Evolutionary conservation across 2,888 invertebrate genomes (phyloP).

Genomic region (Oasisia sp.): DNA sequence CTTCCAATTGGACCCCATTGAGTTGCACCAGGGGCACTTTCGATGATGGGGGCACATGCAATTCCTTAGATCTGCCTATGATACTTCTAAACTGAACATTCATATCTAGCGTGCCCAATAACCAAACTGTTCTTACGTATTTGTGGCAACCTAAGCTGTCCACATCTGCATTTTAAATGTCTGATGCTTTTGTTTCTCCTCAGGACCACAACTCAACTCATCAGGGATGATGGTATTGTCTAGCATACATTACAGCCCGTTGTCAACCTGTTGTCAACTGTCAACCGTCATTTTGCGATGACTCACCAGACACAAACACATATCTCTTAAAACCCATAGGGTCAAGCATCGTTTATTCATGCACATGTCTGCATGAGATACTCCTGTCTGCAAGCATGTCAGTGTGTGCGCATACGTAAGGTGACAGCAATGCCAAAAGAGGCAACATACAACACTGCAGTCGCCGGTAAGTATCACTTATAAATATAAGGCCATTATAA

Average conservation of each 20-base stretch:
- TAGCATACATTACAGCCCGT: not conserved
- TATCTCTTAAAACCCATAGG: not conserved
- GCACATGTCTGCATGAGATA: not conserved
- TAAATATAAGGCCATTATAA: slow-evolving; percentile 9
- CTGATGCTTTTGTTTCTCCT: no score
- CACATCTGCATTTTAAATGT: no score
- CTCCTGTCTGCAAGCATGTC: not conserved
- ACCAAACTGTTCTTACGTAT: no score
- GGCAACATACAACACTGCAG: not conserved
- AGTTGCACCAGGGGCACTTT: no score
- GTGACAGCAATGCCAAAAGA: not conserved
- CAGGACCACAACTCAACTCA: no score
- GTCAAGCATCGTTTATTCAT: not conserved
- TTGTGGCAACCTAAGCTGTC: no score
- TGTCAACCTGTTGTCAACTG: not conserved
- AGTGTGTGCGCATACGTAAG: not conserved
- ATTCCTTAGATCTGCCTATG: no score
- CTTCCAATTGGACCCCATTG: no score
- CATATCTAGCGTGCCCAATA: no score
- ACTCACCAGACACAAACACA: not conserved
- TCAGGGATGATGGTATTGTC: not conserved
- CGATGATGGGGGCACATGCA: no score
- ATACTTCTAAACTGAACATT: no score
- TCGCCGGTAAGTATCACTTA: not conserved
- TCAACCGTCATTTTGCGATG: not conserved